Conservation (phyloP, 2,113 vertebrate species). For the Rynchops niger region DNA sequence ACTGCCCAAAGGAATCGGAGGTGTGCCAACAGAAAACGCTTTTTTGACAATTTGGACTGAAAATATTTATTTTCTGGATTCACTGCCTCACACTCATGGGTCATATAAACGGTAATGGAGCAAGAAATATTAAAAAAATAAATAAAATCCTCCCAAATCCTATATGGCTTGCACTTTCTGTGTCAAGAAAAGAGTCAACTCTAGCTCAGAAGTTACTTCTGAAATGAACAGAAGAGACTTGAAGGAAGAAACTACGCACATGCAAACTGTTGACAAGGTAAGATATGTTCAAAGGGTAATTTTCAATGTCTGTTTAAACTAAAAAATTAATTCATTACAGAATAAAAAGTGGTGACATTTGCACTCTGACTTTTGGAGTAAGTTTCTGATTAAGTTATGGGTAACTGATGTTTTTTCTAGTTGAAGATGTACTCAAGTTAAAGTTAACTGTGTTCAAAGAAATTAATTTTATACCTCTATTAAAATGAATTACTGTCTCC, state of each 20-base stretch:
- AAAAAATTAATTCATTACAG: background rate
- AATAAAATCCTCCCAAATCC: background rate
- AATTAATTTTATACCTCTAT: background rate
- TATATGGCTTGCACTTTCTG: background rate
- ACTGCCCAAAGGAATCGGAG: background rate
- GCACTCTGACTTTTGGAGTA: background rate
- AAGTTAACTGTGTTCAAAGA: background rate
- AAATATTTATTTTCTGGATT: background rate
- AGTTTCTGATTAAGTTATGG: background rate
- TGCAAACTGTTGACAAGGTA: background rate
- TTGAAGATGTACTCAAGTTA: background rate
- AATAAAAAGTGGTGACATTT: background rate
- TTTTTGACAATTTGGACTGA: no score
- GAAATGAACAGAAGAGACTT: background rate
- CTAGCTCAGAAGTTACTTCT: background rate
- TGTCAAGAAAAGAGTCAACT: background rate
- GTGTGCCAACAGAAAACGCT: background rate
- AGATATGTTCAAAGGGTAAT: background rate
- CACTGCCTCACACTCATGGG: fast-evolving
- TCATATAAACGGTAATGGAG: background rate
- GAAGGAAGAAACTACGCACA: background rate
- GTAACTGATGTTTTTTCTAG: background rate
- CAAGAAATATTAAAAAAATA: background rate
- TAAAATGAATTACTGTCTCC: background rate
- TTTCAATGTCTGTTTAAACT: background rate